Evolutionary conservation across 2,888 invertebrate species (phyloP).

Genomic region (Horisme vitalbata): DNA sequence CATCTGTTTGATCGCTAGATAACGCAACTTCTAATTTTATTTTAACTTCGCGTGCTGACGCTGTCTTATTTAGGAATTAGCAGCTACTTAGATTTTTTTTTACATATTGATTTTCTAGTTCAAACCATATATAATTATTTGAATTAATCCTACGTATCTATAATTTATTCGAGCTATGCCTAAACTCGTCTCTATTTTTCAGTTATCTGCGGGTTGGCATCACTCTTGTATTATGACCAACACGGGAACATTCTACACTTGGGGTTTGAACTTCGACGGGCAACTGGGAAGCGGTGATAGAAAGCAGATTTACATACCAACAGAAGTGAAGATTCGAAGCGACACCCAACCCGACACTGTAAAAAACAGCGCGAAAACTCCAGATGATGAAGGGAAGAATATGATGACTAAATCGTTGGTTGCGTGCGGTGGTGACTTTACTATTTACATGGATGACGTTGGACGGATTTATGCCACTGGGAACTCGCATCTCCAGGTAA

Average conservation of each 20-base stretch:
- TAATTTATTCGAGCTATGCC: neutral
- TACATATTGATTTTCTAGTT: neutral
- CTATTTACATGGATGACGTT: slow-evolving; percentile 85
- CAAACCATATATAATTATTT: too few species aligned
- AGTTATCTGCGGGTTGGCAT: slow-evolving; percentile 90
- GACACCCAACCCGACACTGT: slow-evolving; percentile 52
- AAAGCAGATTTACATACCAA: slow-evolving; percentile 82
- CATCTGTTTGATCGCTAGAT: too few species aligned
- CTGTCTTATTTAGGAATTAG: neutral
- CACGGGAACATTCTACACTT: slow-evolving; percentile 88
- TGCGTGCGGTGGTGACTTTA: slow-evolving; percentile 90
- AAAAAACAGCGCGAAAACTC: slow-evolving; percentile 45
- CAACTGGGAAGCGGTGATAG: slow-evolving; percentile 90
- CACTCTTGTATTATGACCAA: slow-evolving; percentile 90
- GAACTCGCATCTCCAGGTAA: slow-evolving; percentile 79
- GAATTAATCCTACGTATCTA: too few species aligned
- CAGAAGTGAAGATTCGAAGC: slow-evolving; percentile 73
- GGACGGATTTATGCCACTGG: slow-evolving; percentile 90
- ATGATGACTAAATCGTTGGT: slow-evolving; percentile 64
- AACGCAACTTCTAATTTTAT: too few species aligned
- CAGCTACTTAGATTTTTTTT: too few species aligned
- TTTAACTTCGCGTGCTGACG: too few species aligned
- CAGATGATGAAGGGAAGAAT: slow-evolving; percentile 48
- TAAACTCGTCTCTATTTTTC: slow-evolving; percentile 10
- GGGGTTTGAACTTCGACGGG: slow-evolving; percentile 96